phyloP scores from a whole-genome alignment of 2,113 vertebrate genomes.

The Gallinago paraguaiae region DNA sequence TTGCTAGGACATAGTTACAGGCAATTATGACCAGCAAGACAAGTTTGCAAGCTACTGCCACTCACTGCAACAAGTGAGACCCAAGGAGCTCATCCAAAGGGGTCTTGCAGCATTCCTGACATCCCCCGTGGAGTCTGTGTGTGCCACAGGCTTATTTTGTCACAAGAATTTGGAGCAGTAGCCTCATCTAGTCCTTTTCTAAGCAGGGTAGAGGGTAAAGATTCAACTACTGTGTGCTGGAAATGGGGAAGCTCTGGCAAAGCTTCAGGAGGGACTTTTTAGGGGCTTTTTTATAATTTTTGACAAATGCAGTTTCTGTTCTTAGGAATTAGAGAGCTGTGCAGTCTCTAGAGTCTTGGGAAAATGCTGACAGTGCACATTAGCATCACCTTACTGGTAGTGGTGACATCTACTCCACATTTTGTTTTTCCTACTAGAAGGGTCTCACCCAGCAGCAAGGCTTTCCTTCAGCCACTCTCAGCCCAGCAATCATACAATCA shows the following conservation, averaged over 20 bases:
- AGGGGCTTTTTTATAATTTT: not conserved
- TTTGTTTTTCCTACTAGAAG: not conserved
- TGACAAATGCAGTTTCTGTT: not conserved
- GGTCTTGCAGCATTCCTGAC: not conserved
- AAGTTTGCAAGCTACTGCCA: not conserved
- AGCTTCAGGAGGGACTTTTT: not conserved
- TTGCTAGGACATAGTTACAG: not conserved
- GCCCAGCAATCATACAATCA: not conserved
- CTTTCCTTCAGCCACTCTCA: not conserved
- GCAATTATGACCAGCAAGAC: not conserved
- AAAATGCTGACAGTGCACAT: not conserved
- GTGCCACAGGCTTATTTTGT: not conserved
- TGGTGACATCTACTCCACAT: not conserved
- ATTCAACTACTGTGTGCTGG: not conserved
- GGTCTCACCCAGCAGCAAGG: not conserved
- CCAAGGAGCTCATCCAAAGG: not conserved
- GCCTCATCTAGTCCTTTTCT: not conserved
- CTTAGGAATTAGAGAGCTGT: not conserved
- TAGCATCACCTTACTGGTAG: not conserved
- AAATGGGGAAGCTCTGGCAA: not conserved
- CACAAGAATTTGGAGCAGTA: not conserved
- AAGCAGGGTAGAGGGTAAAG: not conserved
- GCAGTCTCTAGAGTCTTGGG: not conserved
- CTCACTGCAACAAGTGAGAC: not conserved
- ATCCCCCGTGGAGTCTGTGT: fast-evolving